phyloP scores from a whole-genome alignment of 2,888 invertebrate species.

The Stenodema calcarata region DNA sequence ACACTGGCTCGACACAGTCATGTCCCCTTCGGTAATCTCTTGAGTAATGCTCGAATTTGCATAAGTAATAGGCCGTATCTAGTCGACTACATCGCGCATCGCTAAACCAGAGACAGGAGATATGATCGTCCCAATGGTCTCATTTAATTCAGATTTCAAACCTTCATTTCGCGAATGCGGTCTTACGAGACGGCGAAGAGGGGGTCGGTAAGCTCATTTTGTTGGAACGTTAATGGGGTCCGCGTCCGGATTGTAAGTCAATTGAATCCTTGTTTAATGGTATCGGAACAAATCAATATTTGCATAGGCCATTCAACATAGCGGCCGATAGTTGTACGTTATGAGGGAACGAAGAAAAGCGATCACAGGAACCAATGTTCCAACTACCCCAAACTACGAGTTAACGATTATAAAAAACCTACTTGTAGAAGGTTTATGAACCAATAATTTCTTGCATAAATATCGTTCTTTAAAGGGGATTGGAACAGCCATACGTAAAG shows the following conservation, averaged over 20 bases:
- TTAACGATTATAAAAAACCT: too few species aligned
- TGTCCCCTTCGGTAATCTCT: constrained; percentile 28
- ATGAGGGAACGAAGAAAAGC: background rate
- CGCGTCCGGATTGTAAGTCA: background rate
- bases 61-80: constrained; percentile 38
- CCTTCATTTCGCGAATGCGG: background rate
- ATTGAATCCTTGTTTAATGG: constrained; percentile 19
- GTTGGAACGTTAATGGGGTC: background rate
- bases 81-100: constrained; percentile 10
- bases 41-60: constrained; percentile 38
- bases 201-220: background rate
- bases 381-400: too few species aligned
- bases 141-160: constrained; percentile 19
- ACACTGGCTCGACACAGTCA: constrained; percentile 4
- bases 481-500: too few species aligned
- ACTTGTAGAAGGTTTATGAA: too few species aligned
- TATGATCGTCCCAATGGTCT: background rate
- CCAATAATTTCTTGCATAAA: too few species aligned
- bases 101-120: background rate
- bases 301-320: background rate
- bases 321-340: background rate
- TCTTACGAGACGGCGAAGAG: background rate
- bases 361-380: background rate
- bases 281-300: background rate
- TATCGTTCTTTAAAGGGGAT: too few species aligned